A percentile compares a stretch with the other conserved stretches of the same genome.
Conservation (phyloP, 2,888 invertebrate genomes). For the Chloroclystis v-ata region DNA sequence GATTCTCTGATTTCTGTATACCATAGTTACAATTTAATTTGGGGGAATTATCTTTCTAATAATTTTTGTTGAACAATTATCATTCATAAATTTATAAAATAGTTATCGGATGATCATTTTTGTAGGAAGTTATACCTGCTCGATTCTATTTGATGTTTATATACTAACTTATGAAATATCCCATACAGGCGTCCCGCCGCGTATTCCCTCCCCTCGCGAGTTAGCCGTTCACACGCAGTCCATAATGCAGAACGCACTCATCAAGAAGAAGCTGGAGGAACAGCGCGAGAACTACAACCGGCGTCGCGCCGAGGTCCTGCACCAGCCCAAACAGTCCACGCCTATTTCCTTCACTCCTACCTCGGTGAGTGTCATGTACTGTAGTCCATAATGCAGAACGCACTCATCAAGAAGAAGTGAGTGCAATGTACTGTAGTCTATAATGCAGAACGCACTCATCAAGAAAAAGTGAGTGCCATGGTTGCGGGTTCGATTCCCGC, state of each 20-base stretch:
- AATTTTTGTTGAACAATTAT: too few relatives aligned
- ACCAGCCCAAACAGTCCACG: constrained; percentile 59
- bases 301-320: constrained; percentile 82
- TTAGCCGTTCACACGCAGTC: constrained; percentile 90
- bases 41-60: too few relatives aligned
- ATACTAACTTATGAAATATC: constrained; percentile 20
- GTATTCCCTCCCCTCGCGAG: constrained; percentile 90
- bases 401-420: constrained; percentile 91
- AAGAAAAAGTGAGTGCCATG: too few relatives aligned
- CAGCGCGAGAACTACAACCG: constrained; percentile 88
- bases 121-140: too few relatives aligned
- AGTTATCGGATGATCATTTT: too few relatives aligned
- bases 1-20: too few relatives aligned
- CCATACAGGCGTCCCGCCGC: constrained; percentile 80
- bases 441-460: constrained; percentile 78
- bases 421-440: constrained; percentile 78
- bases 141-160: too few relatives aligned
- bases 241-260: constrained; percentile 90
- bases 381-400: constrained; percentile 91
- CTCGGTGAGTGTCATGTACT: constrained; percentile 73
- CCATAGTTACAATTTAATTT: too few relatives aligned
- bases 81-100: too few relatives aligned
- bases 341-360: constrained; percentile 95
- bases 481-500: too few relatives aligned
- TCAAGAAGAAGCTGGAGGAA: constrained; percentile 93